Evolutionary conservation across 2,113 vertebrate genomes (phyloP), one percentile per base, ranked within the genome.

Genomic region (Collichthys lucidus): DNA sequence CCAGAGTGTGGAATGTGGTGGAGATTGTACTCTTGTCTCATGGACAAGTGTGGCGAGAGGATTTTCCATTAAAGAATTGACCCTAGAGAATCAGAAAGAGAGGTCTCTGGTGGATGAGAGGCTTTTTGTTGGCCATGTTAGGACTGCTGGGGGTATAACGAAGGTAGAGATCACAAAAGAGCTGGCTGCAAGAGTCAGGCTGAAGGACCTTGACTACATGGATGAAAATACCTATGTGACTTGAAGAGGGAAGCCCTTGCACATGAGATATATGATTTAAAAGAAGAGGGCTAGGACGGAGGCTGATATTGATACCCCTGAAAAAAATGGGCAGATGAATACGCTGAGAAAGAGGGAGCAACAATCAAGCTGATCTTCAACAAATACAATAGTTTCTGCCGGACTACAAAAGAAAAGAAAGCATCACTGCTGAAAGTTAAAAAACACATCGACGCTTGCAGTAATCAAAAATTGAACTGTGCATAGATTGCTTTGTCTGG

Each of bases 321-420:
- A 65, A 44, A 65, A 44, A 65, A 80, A 72, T 65, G 3, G 12
- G 19, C 5, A 7, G 42, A 56, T 49, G 61, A 73, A 66, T 57
- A 57, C 10, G 20, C 42, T 57, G 50, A 72, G 42, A 65, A 40
- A 64, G 46, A 6, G 6, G 53, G 40, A 5, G 6, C 31, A 2
- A 40, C 59, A 61, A 35, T 29, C 59, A 35, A 20, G 20, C 59
- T 20, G 17, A 61, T 17, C 5, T 35, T 61, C 7, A 5, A 16
- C 59, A 46, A 59, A 59, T 47, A 5, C 22, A 42, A 12, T 17
- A 60, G 24, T 60, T 73, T 73, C 70, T 26, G 19, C 3, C 2
- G 10, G 11, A 62, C 60, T 11, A 8, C 31, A 42, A 64, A 53
- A 29, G 19, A 63, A 20, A 22, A 35, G 6, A 19, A 47, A 22